These are phyloP conservation scores for Polylopha cassiicola DNA, from an alignment of 2,888 invertebrate species.

Conservation along the genomic window DNA sequence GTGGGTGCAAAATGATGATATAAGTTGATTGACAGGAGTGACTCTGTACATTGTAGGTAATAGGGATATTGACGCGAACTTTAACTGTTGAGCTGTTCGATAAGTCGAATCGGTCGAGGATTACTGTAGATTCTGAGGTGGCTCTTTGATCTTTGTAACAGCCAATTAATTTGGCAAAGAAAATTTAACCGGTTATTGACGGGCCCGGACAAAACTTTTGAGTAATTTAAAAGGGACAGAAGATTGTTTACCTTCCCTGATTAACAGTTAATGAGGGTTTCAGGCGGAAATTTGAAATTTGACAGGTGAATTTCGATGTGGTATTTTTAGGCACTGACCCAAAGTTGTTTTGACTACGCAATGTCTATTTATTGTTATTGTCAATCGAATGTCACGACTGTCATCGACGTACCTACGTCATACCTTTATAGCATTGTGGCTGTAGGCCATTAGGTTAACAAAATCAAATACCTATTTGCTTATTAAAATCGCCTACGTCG, in stretches of 20 bases:
- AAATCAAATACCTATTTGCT: no score
- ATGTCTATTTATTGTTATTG: no score
- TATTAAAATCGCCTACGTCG: no score
- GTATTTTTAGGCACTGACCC: no score
- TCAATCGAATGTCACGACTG: no score
- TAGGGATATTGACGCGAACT: conserved; percentile 54
- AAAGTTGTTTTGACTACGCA: no score
- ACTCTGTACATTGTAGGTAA: conserved; percentile 50
- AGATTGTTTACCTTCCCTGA: conserved; percentile 32
- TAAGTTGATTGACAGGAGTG: conserved; percentile 61
- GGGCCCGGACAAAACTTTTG: conserved; percentile 27
- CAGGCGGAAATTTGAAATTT: conserved; percentile 15
- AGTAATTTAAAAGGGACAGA: conserved; percentile 22
- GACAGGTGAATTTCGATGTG: neutral
- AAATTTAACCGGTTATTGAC: conserved; percentile 61
- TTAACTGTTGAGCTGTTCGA: conserved; percentile 63
- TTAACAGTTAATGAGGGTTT: conserved; percentile 4
- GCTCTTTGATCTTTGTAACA: conserved; percentile 67
- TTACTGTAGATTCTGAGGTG: conserved; percentile 55
- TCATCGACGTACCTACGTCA: no score
- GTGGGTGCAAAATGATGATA: conserved; percentile 46
- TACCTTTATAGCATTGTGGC: no score
- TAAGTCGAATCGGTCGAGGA: conserved; percentile 53
- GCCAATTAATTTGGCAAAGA: conserved; percentile 66
- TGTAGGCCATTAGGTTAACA: no score